Percentiles rank a stretch among this genome's conserved stretches.
phyloP scores from a whole-genome alignment of 2,888 invertebrate genomes.

The Metacarcinus magister region DNA sequence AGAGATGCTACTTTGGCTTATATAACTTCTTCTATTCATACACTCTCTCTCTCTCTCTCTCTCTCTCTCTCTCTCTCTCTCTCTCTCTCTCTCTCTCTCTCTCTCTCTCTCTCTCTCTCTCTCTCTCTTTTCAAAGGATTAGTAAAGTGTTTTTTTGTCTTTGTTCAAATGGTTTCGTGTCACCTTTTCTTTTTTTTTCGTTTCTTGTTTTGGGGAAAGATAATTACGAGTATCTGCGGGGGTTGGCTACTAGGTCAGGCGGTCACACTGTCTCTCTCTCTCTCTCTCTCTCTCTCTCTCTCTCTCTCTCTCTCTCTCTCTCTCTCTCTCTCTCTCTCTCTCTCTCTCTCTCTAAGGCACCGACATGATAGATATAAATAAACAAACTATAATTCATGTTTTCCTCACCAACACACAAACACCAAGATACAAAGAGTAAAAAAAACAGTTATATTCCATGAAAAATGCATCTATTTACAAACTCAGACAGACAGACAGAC shows the following conservation, averaged over 20 bases:
- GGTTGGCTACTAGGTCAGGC: not conserved
- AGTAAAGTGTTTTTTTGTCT: not conserved
- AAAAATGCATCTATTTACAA: no score
- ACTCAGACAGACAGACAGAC: no score
- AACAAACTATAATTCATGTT: no score
- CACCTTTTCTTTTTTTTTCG: not conserved
- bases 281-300: no score
- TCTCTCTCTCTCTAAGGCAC: no score
- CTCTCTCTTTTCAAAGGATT: not conserved
- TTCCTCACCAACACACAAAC: no score
- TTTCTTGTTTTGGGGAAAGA: not conserved
- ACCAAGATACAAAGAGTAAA: no score
- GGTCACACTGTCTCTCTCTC: not conserved
- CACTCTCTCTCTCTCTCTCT: not conserved
- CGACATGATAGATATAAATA: no score
- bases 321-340: no score
- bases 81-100: slow-evolving; percentile 71
- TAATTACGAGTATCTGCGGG: no score
- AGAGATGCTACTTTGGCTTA: not conserved
- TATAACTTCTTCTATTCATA: not conserved
- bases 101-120: slow-evolving; percentile 53
- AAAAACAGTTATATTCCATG: no score
- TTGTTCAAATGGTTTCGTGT: not conserved
- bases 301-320: no score
- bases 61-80: slow-evolving; percentile 71